Evolutionary conservation across 2,113 vertebrate species (phyloP).

Genomic region (Micromys minutus): DNA sequence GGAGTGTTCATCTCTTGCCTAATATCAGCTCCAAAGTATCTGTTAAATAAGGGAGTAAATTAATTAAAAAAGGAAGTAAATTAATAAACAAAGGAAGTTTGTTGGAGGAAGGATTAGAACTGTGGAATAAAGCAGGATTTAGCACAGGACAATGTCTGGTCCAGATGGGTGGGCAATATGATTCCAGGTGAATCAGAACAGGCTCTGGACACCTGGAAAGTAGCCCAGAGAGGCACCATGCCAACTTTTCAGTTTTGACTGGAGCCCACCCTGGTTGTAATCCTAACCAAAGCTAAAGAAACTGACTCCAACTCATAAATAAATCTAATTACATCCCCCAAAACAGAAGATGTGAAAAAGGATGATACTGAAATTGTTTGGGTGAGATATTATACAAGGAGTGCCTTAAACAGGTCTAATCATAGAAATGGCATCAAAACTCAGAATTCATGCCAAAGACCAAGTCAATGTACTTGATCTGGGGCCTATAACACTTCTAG

Average conservation of each 20-base stretch:
- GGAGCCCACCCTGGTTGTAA: neutral
- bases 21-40: neutral
- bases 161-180: too few relatives aligned
- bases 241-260: neutral
- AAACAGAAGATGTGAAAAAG: neutral
- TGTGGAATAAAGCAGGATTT: neutral
- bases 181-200: neutral
- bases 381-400: neutral
- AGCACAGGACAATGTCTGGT: neutral
- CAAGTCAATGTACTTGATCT: neutral
- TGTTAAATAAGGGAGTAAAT: neutral
- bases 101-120: neutral
- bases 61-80: neutral
- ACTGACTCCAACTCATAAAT: neutral
- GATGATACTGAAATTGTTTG: neutral
- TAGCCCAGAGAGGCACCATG: neutral
- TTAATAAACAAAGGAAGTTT: neutral
- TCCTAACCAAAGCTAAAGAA: neutral
- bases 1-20: neutral
- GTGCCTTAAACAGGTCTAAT: neutral
- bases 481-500: neutral
- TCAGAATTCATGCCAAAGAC: neutral
- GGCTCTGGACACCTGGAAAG: neutral
- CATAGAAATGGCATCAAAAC: neutral
- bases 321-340: constrained; percentile 18